Evolutionary conservation across 2,797 vertebrate species (phyloP), one percentile per base, ranked within the genome.

Genomic region (Sylvia borin): DNA sequence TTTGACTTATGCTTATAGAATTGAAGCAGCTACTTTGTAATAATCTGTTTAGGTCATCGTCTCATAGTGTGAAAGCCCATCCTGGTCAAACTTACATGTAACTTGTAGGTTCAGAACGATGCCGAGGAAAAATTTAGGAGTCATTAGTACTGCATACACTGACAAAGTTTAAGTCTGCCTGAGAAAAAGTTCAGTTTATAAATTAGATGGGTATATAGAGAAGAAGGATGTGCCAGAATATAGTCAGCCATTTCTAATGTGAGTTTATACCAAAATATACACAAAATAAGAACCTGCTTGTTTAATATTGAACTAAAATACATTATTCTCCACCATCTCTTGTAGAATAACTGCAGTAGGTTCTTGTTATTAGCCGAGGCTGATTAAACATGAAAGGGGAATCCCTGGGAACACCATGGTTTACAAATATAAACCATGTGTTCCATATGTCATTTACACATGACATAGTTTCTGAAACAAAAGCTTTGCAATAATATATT

Each of bases 111-210:
- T 97, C 87, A 71, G 53, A 81, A 51, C 13, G 13, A 67, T 65
- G 47, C 32, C 78, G 67, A 72, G 51, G 57, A 36, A 66, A 78
- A 85, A 76, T 54, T 51, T 26, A 51, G 57, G 20, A 75, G 58
- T 57, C 22, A 47, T 78, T 85, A 80, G 21, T 66, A 38, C 29
- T 85, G n/a, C 19, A 25, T 42, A 15, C 17, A 43, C 3, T 54
- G 66, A n/a, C 10, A 68, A 65, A 66, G 24, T 61, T 88, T 31
- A 82, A 42, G 16, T 61, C 70, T 36, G 25, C 8, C 54, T 51
- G 70, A 96, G 96, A 97, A 80, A 64, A 81, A 77, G 40, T 77
- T 85, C 76, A 16, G 26, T 94, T 96, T 84, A 50, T 93, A 93
- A 77, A 40, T 43, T 16, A 75, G 71, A 38, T 88, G 66, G 55